phyloP scores from a whole-genome alignment of 2,797 vertebrate species.

The Sciurus carolinensis region DNA sequence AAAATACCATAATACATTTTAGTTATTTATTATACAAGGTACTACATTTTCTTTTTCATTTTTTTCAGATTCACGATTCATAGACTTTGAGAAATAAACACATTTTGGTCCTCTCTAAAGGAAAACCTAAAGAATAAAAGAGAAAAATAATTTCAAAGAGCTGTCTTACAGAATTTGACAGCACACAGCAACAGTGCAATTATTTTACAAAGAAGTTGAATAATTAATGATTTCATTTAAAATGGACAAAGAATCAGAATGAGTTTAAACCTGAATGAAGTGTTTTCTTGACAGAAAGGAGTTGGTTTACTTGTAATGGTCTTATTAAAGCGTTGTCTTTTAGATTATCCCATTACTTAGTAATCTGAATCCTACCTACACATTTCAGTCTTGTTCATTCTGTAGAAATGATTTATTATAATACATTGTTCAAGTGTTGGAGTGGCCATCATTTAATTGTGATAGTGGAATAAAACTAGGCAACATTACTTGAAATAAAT shows the following conservation, averaged over 20 bases:
- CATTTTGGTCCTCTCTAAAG: not conserved
- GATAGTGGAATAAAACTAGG: not conserved
- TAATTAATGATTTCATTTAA: slow-evolving; percentile 31
- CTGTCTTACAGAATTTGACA: not conserved
- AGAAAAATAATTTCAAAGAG: slow-evolving; percentile 26
- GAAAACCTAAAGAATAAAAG: slow-evolving; percentile 11
- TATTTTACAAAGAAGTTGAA: not conserved
- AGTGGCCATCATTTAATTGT: not conserved
- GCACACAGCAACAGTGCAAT: not conserved
- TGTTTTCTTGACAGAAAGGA: slow-evolving; percentile 8
- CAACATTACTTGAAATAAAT: slow-evolving; percentile 25
- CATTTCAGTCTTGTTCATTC: not conserved
- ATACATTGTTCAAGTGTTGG: slow-evolving; percentile 33
- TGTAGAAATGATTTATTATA: slow-evolving; percentile 28
- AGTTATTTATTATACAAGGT: not conserved
- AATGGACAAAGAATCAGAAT: slow-evolving; percentile 14
- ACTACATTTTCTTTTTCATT: slow-evolving; percentile 46
- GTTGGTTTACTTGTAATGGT: not conserved
- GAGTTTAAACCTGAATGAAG: slow-evolving; percentile 6
- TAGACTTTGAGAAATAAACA: not conserved
- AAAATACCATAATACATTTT: slow-evolving; percentile 1
- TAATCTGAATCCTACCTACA: not conserved
- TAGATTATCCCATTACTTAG: not conserved
- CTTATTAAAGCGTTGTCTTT: not conserved
- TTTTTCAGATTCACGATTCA: slow-evolving; percentile 40